Base-by-base conservation (phyloP, 2,797 vertebrate genomes). In the Ambastaia sidthimunki region DNA sequence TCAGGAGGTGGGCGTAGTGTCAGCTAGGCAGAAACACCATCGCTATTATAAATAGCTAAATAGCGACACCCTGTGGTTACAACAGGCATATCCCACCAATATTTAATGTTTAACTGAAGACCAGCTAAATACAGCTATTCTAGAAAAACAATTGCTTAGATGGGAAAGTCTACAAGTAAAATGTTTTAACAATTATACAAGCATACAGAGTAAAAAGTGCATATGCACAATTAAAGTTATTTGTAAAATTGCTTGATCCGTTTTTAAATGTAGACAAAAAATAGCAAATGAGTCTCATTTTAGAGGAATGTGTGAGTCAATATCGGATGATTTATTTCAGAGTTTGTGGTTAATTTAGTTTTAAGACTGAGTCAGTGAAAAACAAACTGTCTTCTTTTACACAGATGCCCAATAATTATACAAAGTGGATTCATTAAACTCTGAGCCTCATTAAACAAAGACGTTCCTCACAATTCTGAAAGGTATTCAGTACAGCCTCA, bases 401-500 rank as follows among this genome's bases (percentile, higher is more conserved):
- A 67, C 16, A 70, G 55, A 62, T 25, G 28, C 41, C 44, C 71
- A 47, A 66, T 63, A 21, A 73, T 83, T 71, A 77, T 10, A 52
- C 72, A 71, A 76, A 73, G 63, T 52, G 44, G 72, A 34, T 50
- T 81, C 55, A 69, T 76, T 81, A 19, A 47, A 80, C 67, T 78
- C 75, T 59, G 62, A 68, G 75, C 70, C 10, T 69, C 69, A 79
- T 66, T 69, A 82, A 78, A 81, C 82, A 85, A 81, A 81, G 50
- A 71, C 13, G 5, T 76, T 74, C 55, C 55, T 71, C 50, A 67
- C 10, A 55, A 48, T 75, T 63, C 52, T 81, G 34, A 75, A 74
- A 21, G 0, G 50, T 7, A 63, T 75, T 68, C 12, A 81, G 41
- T 67, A 66, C 48, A 18, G 23, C 50, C 65, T n/a, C 18, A 74